Evolutionary conservation across 2,113 vertebrate genomes (phyloP).

Genomic region (Lycocorax pyrrhopterus): DNA sequence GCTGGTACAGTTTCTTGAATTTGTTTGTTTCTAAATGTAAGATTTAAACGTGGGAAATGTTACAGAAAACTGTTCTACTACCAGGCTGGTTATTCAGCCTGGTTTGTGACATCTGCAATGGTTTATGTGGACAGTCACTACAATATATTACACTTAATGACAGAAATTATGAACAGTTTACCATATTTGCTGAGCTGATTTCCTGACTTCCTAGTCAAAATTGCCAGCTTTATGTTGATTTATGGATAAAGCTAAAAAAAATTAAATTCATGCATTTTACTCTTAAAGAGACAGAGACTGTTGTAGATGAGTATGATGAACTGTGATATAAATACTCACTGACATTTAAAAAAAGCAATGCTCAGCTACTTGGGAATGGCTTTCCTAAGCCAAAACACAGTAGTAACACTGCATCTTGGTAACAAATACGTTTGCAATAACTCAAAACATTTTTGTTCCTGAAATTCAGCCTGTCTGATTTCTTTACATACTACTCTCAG

Average conservation of each 20-base stretch:
- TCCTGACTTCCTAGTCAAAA: neutral
- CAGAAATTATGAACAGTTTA: conserved; percentile 2
- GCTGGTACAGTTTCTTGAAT: conserved; percentile 35
- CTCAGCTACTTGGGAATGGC: neutral
- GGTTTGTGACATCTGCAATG: neutral
- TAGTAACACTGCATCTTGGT: neutral
- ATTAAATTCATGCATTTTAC: neutral
- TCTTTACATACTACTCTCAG: neutral
- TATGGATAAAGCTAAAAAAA: neutral
- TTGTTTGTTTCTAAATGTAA: conserved; percentile 28
- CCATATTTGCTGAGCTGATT: neutral
- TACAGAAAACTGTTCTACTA: neutral
- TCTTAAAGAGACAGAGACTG: neutral
- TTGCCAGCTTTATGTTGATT: neutral
- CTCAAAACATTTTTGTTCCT: neutral
- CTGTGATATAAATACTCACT: neutral
- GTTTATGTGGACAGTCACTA: conserved; percentile 1
- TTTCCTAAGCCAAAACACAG: neutral
- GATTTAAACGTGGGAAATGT: conserved; percentile 5
- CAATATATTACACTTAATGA: neutral
- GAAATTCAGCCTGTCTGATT: neutral
- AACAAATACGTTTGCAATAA: neutral
- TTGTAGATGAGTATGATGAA: neutral
- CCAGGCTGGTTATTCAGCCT: neutral
- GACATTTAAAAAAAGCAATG: neutral